Evolutionary conservation across 2,113 vertebrate species (phyloP), one percentile per base, ranked within the genome.

Genomic region (Platycercus adscitus): DNA sequence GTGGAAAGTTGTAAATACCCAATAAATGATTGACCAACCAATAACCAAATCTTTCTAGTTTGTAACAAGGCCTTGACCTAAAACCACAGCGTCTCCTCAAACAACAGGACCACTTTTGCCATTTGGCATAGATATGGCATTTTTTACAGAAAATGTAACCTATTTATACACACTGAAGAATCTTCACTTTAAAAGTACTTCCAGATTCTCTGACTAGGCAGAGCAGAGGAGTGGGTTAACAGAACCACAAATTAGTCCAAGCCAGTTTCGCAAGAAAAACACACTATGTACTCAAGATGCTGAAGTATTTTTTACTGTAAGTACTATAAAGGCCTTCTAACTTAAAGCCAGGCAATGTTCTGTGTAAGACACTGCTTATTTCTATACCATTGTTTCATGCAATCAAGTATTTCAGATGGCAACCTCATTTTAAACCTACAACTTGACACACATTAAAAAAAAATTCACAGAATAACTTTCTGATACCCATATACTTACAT

Each of bases 91-190:
- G 12, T 26, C 11, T 81, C 14, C 37, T 66, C 78, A 49, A 63
- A 85, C 13, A 77, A 35, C 28, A 3, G 64, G 33, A 53, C 28
- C 35, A 56, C 20, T 93, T 92, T 19, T 86, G 64, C n/a, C 5
- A 0, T 75, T 95, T 95, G 89, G 81, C 92, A 93, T 3, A 64
- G 65, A 75, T 14, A 16, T 5, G 8, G 49, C 33, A 68, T 95
- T 84, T 94, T 92, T 76, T 39, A 76, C 87, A 81, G 84, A 75
- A 94, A 91, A 94, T 35, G 73, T 79, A 81, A 94, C 23, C 17
- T 91, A 85, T 93, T 94, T 95, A 85, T 69, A 80, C 29, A 50
- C 18, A 55, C 26, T 53, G 37, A 76, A 87, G 85, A 80, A 73
- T 46, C n/a, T 81, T 78, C 64, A 53, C 31, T 94, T 92, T 52